Evolutionary conservation across 2,113 vertebrate species (phyloP), one percentile per base, ranked within the genome.

Genomic region (Equus quagga): DNA sequence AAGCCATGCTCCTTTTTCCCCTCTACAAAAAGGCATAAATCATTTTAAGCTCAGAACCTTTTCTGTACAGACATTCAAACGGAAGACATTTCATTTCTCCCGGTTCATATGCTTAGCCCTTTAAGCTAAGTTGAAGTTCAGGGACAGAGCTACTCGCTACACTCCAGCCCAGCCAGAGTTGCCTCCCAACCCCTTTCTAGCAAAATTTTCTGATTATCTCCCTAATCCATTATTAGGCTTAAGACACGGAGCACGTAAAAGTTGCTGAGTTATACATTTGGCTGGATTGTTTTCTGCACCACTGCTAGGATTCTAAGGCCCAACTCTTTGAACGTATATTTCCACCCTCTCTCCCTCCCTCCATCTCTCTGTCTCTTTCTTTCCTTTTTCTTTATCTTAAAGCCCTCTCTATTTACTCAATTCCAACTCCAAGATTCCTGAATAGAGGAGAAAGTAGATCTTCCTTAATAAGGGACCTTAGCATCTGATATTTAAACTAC

Each of bases 11-110:
- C 91, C 0, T 12, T 65, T 90, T 81, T 73, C 44, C 2, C 10
- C 3, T 23, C 24, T 31, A n/a, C 58, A 75, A 83, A 58, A 41
- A 31, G 54, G 9, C 24, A 81, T 11, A 75, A 60, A 94, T 72
- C 5, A 41, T 41, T 88, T 62, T 69, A 54, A 24, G 23, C 33
- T 65, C 13, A 76, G 23, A 76, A 79, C 19, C 0, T 7, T 60
- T 91, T 92, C 75, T 86, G 6, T 81, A 49, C 9, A 78, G 56
- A 82, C 78, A 92, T 33, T 95, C 33, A 83, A 69, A 89, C 65
- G 46, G 11, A 62, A 56, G 36, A 49, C 18, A 54, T 80, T 72
- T 92, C 51, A 70, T 70, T 69, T 91, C 44, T 36, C 79, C 21
- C 49, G 83, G 26, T 85, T 73, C n/a, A 49, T 21, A 46, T 69